Percentiles rank a stretch among this genome's conserved stretches.
Evolutionary conservation across 2,888 invertebrate genomes (phyloP).

Genomic region (Chesias legatella): DNA sequence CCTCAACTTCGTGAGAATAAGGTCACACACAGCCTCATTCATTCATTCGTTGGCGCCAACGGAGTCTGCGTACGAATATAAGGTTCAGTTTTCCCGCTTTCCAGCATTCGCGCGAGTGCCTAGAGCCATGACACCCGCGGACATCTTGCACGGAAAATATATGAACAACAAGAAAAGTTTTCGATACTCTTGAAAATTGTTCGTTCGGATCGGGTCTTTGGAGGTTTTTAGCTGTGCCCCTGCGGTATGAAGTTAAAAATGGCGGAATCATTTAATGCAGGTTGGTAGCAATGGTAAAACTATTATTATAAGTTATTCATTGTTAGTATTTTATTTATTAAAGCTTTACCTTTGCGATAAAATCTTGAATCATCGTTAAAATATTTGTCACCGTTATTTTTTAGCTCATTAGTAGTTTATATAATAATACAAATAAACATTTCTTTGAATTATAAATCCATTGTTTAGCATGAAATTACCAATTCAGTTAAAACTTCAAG

Average conservation of each 20-base stretch:
- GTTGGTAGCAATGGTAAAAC: conserved; percentile 21
- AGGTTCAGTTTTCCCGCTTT: conserved; percentile 40
- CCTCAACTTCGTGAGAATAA: conserved; percentile 16
- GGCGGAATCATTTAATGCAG: conserved; percentile 18
- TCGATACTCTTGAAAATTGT: background rate
- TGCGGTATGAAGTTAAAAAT: conserved; percentile 16
- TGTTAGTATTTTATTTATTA: no score
- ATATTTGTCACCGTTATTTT: no score
- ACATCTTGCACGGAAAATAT: conserved; percentile 30
- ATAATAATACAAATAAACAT: no score
- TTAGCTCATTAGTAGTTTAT: no score
- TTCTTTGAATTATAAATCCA: no score
- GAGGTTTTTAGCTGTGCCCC: conserved; percentile 7
- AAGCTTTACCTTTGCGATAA: no score
- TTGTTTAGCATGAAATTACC: no score
- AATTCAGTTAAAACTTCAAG: no score
- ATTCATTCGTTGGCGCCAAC: conserved; percentile 22
- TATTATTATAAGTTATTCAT: no score
- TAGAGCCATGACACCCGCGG: conserved; percentile 38
- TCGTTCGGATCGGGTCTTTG: background rate
- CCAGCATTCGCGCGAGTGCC: conserved; percentile 53
- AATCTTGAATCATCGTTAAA: no score
- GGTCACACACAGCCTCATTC: conserved; percentile 21
- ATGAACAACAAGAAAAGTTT: conserved; percentile 27
- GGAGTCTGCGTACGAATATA: conserved; percentile 43